Base-by-base conservation (phyloP, 2,797 vertebrate genomes). In the Thunnus albacares region DNA sequence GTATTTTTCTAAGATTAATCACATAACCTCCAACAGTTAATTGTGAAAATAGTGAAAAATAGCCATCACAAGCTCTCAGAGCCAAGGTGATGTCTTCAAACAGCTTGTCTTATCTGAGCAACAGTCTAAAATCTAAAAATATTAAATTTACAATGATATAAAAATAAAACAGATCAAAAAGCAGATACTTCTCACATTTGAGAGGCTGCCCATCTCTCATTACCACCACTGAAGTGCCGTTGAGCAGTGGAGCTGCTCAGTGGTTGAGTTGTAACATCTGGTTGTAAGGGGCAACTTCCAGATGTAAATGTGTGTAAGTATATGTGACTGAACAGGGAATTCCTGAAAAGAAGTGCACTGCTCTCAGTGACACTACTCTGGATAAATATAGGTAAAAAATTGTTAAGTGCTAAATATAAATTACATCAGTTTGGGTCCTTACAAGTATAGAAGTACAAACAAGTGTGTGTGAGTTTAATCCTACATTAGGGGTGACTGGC, bases 401-500 rank as follows among this genome's bases (percentile, higher is more conserved):
- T 52, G 24, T 62, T 58, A 57, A 15, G 30, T 18, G 26, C 38
- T 66, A 26, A 28, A 18, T 24, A 72, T 71, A 47, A 71, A 66
- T 67, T 47, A 64, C 47, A 45, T 71, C 63, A 57, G 3, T 35
- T 66, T 24, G 38, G 65, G 41, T 52, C 64, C 62, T 70, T 73
- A 76, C 15, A 43, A 26, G 26, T 63, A 51, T 15, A 63, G 26
- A 24, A 52, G 38, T 66, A 64, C 5, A 71, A 69, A 75, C 38
- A n/a, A 35, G 26, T 61, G 28, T 63, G 18, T 57, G 55, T 67
- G 35, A 59, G 74, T 87, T 81, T 73, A 86, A 84, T 81, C 68
- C 63, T n/a, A 79, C 20, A 62, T 80, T 77, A 68, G 51, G 52
- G 60, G 74, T 70, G 81, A 86, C 56, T 83, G 72, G 63, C 43